A percentile compares a stretch with the other conserved stretches of the same genome.
Evolutionary conservation across 2,888 invertebrate genomes (phyloP).

Genomic region (Dysmachus trigonus): DNA sequence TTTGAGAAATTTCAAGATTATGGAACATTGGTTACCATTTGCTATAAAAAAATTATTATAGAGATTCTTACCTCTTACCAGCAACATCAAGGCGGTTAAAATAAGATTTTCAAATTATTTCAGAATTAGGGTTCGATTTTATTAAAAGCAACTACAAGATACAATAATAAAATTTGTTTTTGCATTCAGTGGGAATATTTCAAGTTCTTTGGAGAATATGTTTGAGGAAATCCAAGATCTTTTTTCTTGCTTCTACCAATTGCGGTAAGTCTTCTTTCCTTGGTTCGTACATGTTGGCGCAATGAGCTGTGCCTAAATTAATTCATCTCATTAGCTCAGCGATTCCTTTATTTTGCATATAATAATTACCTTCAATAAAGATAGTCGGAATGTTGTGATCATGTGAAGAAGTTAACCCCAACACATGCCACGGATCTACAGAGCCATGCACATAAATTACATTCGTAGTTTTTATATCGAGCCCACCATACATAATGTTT

Average conservation of each 20-base stretch:
- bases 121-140: not conserved
- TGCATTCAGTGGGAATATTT: not conserved
- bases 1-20: too few species aligned
- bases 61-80: too few species aligned
- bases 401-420: conserved; percentile 73
- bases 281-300: conserved; percentile 91
- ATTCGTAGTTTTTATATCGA: conserved; percentile 74
- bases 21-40: too few species aligned
- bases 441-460: conserved; percentile 89
- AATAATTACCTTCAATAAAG: conserved; percentile 73
- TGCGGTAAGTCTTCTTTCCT: conserved; percentile 73
- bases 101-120: too few species aligned
- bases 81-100: too few species aligned
- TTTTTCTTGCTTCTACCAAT: conserved; percentile 73
- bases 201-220: not conserved
- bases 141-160: not conserved
- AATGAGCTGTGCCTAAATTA: conserved; percentile 87
- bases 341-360: too few species aligned
- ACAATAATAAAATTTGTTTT: not conserved
- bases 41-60: too few species aligned
- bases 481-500: conserved; percentile 82
- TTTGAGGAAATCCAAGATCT: conserved; percentile 64
- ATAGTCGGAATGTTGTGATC: conserved; percentile 72
- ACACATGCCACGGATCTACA: conserved; percentile 88
- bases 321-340: too few species aligned